phyloP scores from a whole-genome alignment of 2,888 invertebrate genomes.

The Caenorhabditis doughertyi region DNA sequence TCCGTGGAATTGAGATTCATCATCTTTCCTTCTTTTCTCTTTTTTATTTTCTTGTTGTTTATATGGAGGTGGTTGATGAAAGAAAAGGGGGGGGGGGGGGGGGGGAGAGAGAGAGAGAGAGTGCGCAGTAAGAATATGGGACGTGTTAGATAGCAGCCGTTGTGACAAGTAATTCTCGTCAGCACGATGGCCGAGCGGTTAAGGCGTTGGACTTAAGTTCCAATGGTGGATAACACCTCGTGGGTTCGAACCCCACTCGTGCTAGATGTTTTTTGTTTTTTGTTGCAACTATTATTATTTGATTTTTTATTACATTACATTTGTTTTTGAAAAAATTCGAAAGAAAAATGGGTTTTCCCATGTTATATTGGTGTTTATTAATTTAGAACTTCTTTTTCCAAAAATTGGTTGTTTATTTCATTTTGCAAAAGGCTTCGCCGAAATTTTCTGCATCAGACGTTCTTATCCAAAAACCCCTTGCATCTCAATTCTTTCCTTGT shows the following conservation, averaged over 20 bases:
- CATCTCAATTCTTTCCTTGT: no score
- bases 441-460: no score
- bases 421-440: no score
- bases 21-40: not conserved
- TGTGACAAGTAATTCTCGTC: not conserved
- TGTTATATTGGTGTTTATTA: no score
- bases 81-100: not conserved
- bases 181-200: constrained; percentile 86
- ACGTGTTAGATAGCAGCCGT: constrained; percentile 11
- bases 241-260: constrained; percentile 76
- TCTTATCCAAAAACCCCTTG: not conserved
- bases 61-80: not conserved
- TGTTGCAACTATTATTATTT: not conserved
- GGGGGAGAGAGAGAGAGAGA: not conserved
- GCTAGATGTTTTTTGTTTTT: constrained; percentile 60
- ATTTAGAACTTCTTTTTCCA: no score
- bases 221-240: constrained; percentile 73
- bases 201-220: constrained; percentile 87
- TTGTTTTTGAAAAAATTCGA: no score
- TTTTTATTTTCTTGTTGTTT: not conserved
- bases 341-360: no score
- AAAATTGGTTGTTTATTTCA: no score
- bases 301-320: not conserved
- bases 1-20: no score
- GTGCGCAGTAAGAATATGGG: not conserved